Conservation (phyloP, 2,888 invertebrate genomes). For the Stegana nigrithorax region DNA sequence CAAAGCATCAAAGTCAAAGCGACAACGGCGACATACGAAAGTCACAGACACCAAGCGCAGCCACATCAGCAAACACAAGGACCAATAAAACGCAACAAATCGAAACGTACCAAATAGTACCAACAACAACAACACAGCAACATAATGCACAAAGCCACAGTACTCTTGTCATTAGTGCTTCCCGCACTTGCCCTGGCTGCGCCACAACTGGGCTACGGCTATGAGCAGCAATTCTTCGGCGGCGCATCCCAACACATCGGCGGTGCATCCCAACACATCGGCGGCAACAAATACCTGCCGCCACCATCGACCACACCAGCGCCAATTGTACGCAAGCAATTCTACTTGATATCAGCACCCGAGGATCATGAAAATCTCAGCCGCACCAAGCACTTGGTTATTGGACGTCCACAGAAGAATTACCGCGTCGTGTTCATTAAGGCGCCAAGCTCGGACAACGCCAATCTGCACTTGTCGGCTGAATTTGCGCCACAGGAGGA, state of each 20-base stretch:
- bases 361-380: constrained; percentile 56
- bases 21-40: too few relatives aligned
- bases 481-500: constrained; percentile 59
- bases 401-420: constrained; percentile 62
- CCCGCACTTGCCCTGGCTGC: constrained; percentile 32
- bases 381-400: constrained; percentile 54
- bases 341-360: constrained; percentile 64
- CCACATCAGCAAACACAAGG: too few relatives aligned
- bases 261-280: constrained; percentile 4
- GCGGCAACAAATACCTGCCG: constrained; percentile 43
- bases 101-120: too few relatives aligned
- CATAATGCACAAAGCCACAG: constrained; percentile 11
- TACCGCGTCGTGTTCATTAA: constrained; percentile 68
- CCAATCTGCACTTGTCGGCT: constrained; percentile 46
- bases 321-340: constrained; percentile 64
- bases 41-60: too few relatives aligned
- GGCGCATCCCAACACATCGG: not conserved
- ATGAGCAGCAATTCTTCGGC: not conserved
- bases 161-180: constrained; percentile 23
- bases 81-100: too few relatives aligned
- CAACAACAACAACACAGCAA: not conserved
- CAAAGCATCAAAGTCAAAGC: too few relatives aligned
- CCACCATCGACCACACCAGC: constrained; percentile 36
- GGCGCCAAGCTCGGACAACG: constrained; percentile 52
- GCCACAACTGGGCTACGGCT: constrained; percentile 36